Base-by-base conservation (phyloP, 2,888 invertebrate species). In the Platycheirus rosarum region DNA sequence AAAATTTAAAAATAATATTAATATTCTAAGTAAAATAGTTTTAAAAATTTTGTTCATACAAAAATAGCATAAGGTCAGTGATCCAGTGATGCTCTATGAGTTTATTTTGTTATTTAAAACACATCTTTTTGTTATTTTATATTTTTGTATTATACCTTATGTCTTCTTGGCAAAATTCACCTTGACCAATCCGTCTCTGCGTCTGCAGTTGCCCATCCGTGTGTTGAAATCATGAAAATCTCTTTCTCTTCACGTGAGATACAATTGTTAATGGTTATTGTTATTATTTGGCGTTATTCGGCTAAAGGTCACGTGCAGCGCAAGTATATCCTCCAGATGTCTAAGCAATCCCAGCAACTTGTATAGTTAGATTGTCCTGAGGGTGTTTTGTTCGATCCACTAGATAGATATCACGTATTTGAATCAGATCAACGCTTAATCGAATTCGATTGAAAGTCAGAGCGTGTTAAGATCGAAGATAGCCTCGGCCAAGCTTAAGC, bases 181-280 rank as follows among this genome's bases (percentile, higher is more conserved):
- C 32, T 51, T 16, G 0, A 26, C 29, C 23, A 4, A 23, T 23
- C 2, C 8, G 29, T 32, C 26, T 14, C 13, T 9, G 16, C 57
- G 55, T 32, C n/a, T 11, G 40, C n/a, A 46, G 26, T 29, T 18
- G 16, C 42, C 48, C 69, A 55, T 48, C 55, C 37, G 37, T 51
- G 44, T 37, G 35, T 14, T 23, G 29, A 20, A 40, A 57, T 66
- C 74, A 66, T 66, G 49, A 29, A 49, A 65, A 62, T 73, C 37
- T 70, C 77, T 70, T 51, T 48, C 57, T 44, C 40, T 55, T 63
- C 74, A 60, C 55, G 51, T 53, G 60, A 66, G 76, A 76, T 76
- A 68, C 71, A 76, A 82, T 82, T 76, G 76, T 76, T 53, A 82
- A 82, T 76, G 76, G 76, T 82, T 82, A 82, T 82, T 82, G 76